These are phyloP conservation scores for Diploscapter pachys DNA, from an alignment of 1,140 invertebrate genomes.

Conservation along the genomic window DNA sequence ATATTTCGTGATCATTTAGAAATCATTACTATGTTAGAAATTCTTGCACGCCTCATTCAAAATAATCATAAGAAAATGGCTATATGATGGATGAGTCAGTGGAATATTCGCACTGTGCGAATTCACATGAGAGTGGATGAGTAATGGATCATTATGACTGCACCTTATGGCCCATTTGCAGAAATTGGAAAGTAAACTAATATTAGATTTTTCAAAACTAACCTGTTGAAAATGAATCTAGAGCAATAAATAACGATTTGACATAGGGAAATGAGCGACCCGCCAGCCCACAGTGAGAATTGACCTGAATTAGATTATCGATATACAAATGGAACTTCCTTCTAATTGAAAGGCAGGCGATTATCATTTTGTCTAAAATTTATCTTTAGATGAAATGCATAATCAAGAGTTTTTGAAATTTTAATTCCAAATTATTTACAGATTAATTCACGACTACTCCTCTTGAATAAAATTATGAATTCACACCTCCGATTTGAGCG, in stretches of 20 bases:
- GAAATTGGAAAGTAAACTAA: too few relatives aligned
- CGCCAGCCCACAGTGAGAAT: constrained; percentile 53
- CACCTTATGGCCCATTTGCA: too few relatives aligned
- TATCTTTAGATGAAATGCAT: background rate
- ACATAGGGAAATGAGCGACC: constrained; percentile 48
- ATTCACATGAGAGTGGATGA: too few relatives aligned
- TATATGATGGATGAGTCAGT: too few relatives aligned
- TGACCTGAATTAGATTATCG: constrained; percentile 40
- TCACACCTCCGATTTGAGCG: constrained; percentile 49
- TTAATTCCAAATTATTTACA: background rate
- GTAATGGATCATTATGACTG: too few relatives aligned
- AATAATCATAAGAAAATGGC: too few relatives aligned
- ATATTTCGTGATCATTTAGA: too few relatives aligned
- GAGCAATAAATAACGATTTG: constrained; percentile 45
- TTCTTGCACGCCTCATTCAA: too few relatives aligned
- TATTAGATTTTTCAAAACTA: constrained; percentile 20
- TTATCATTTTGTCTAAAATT: background rate
- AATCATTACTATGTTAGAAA: too few relatives aligned
- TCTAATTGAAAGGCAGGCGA: background rate
- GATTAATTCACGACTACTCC: background rate
- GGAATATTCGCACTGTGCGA: too few relatives aligned
- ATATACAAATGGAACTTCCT: background rate
- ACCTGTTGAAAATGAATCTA: constrained; percentile 10
- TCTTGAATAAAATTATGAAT: background rate
- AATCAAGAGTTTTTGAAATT: constrained; percentile 15